phyloP scores from a whole-genome alignment of 2,113 vertebrate genomes.

The Ceuthmochares aereus region DNA sequence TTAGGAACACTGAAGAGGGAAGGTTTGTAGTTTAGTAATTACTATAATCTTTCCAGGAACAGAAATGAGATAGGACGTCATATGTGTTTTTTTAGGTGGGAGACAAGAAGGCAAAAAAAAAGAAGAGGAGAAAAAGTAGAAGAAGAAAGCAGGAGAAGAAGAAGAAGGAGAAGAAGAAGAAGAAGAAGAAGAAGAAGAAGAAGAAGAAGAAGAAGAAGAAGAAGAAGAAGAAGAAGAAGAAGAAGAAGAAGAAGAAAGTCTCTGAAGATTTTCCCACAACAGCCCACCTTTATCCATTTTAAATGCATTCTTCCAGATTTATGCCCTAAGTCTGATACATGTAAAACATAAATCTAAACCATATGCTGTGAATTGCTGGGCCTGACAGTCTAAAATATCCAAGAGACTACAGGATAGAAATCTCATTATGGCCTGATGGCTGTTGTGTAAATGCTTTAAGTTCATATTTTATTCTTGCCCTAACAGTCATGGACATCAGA shows the following conservation, averaged over 20 bases:
- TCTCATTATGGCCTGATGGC: not conserved
- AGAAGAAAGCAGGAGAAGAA: no score
- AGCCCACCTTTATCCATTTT: not conserved
- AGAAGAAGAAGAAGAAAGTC: no score
- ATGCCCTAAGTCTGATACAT: not conserved
- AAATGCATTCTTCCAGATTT: not conserved
- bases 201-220: not conserved
- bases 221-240: no score
- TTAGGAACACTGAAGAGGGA: not conserved
- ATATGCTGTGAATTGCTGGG: not conserved
- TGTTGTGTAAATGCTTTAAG: not conserved
- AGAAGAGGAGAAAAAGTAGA: not conserved
- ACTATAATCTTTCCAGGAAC: not conserved
- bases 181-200: no score
- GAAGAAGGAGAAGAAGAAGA: no score
- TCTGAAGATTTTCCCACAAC: not conserved
- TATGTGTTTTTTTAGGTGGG: not conserved
- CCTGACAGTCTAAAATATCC: constrained; percentile 13
- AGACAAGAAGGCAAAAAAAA: not conserved
- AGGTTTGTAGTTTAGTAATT: not conserved
- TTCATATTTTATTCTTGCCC: not conserved
- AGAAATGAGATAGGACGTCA: not conserved
- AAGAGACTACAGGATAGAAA: constrained; percentile 15
- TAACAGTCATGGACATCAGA: fast-evolving
- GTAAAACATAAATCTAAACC: constrained; percentile 30